Base-by-base conservation (phyloP, 2,113 vertebrate genomes). In the Notiomystis cincta region DNA sequence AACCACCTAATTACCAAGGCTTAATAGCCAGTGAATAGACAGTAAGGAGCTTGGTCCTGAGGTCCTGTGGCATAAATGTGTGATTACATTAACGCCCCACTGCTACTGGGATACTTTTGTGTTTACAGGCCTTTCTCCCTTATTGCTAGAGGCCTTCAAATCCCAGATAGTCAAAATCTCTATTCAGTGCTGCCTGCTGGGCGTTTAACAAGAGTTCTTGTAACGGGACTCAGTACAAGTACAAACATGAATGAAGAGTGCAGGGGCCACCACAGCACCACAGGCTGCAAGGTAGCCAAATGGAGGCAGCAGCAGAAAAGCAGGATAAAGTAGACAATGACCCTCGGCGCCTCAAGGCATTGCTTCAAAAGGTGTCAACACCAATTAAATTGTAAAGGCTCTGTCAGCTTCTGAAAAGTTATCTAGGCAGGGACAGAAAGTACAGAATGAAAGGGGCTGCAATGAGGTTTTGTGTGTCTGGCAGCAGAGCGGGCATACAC, bases 341-440 rank as follows among this genome's bases (percentile, higher is more conserved):
- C 97, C 98, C 97, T 96, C 15, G 23, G 95, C 1, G 97, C 98
- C 98, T 97, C 95, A 31, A 97, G 98, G 98, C 98, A 97, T 93
- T 92, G 97, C 98, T 98, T 98, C 98, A 98, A 98, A 98, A 97
- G 98, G 97, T 97, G 97, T 98, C 98, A 98, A 98, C 97, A 97
- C 97, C 98, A 98, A 98, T 98, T 98, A 98, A 98, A 98, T 98
- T 98, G 97, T 98, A 97, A 98, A 97, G 97, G 96, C 97, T 96
- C 98, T 95, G 97, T 97, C 98, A 98, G 98, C 95, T 96, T 97
- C 98, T 97, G 96, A 98, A 97, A 98, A 98, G 96, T 97, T 97
- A 97, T 91, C 96, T 97, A 95, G 97, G 96, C 95, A 95, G 96
- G 93, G 95, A 98, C 97, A 97, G 98, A 97, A 95, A 97, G 97